Percentiles rank a stretch among this genome's conserved stretches.
phyloP scores from a whole-genome alignment of 23 tunicate species.

The Aplidium turbinatum region DNA sequence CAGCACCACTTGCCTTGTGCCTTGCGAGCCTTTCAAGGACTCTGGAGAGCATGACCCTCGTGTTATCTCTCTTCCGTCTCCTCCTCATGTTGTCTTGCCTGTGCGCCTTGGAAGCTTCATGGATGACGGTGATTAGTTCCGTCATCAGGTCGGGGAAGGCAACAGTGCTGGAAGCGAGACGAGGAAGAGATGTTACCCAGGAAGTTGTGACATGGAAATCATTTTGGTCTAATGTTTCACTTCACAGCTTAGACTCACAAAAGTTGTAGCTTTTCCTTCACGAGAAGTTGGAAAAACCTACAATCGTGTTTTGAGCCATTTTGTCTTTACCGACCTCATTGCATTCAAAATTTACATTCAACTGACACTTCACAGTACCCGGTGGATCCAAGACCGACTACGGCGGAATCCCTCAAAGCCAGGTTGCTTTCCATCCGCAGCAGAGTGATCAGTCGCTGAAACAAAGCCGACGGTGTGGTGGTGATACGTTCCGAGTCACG shows the following conservation, averaged over 20 bases:
- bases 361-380: no score
- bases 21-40: slow-evolving; percentile 68
- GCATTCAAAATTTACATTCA: no score
- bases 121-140: slow-evolving; percentile 59
- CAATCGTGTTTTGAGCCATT: no score
- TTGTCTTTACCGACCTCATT: no score
- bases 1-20: slow-evolving; percentile 56
- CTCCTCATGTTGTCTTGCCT: slow-evolving; percentile 87
- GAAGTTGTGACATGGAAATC: no score
- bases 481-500: slow-evolving; percentile 55
- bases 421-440: slow-evolving; percentile 38
- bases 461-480: slow-evolving; percentile 56
- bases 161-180: slow-evolving; percentile 31
- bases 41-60: slow-evolving; percentile 48
- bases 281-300: no score
- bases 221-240: no score
- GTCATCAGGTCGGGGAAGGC: slow-evolving; percentile 67
- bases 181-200: no score
- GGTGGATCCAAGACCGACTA: slow-evolving; percentile 75
- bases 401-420: slow-evolving; percentile 54
- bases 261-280: no score
- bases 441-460: slow-evolving; percentile 40
- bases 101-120: slow-evolving; percentile 60
- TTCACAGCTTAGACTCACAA: no score
- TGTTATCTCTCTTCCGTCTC: slow-evolving; percentile 67